Evolutionary conservation across 2,113 vertebrate species (phyloP).

Genomic region (Python bivittatus): DNA sequence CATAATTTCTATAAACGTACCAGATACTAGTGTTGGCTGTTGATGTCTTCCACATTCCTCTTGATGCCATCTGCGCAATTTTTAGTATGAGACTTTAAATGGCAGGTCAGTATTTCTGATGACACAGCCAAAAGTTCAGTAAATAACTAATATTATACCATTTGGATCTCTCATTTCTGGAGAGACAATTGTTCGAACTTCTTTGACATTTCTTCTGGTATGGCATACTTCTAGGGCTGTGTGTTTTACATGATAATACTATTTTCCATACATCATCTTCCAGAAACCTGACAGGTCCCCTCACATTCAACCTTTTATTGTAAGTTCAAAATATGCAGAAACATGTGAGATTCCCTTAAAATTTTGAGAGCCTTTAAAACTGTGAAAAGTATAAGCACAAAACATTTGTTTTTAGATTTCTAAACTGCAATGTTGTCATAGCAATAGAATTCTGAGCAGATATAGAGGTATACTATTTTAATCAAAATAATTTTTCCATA

Average conservation of each 20-base stretch:
- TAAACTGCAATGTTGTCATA: not conserved
- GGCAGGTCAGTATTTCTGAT: not conserved
- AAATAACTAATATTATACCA: not conserved
- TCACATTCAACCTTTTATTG: not conserved
- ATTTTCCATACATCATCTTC: not conserved
- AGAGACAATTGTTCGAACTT: not conserved
- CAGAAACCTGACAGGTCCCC: not conserved
- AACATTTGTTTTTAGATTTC: not conserved
- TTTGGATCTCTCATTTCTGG: not conserved
- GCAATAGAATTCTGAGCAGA: constrained; percentile 2
- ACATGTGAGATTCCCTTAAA: too few species aligned
- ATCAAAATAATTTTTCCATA: not conserved
- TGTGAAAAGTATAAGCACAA: not conserved
- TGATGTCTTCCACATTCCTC: not conserved
- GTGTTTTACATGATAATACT: not conserved
- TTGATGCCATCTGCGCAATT: not conserved
- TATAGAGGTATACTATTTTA: not conserved
- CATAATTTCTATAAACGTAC: not conserved
- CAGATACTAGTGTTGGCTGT: not conserved
- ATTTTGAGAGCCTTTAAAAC: not conserved
- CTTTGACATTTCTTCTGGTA: not conserved
- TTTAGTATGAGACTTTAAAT: not conserved
- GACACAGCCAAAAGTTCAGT: not conserved
- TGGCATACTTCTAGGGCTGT: not conserved
- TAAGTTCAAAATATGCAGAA: not conserved